phyloP scores from a whole-genome alignment of 2,888 invertebrate genomes.

The Ypsolopha sequella region DNA sequence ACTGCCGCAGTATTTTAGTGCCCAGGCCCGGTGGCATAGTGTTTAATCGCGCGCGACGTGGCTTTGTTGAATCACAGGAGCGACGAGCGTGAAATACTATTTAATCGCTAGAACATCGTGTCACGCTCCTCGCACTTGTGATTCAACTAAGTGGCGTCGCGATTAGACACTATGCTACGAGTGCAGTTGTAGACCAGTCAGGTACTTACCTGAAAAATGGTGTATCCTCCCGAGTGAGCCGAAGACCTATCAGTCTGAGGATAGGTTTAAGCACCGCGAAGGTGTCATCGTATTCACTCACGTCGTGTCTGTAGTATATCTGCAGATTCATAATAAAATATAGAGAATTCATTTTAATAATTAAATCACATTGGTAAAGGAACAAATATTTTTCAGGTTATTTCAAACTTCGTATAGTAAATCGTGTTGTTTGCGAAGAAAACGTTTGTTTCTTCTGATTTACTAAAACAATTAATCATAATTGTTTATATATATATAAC shows the following conservation, averaged over 20 bases:
- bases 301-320: background rate
- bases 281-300: conserved; percentile 30
- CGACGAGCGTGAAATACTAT: background rate
- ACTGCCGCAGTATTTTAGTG: too few species aligned
- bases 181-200: background rate
- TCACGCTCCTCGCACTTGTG: too few species aligned
- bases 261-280: conserved; percentile 23
- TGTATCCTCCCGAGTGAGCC: conserved; percentile 28
- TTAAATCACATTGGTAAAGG: too few species aligned
- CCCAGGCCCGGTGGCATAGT: background rate
- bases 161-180: background rate
- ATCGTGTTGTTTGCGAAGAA: too few species aligned
- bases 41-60: too few species aligned
- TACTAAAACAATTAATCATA: too few species aligned
- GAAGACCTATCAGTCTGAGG: conserved; percentile 30
- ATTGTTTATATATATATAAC: too few species aligned
- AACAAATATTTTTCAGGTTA: too few species aligned
- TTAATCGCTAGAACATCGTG: background rate
- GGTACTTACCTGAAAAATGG: conserved; percentile 17
- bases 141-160: background rate
- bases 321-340: too few species aligned
- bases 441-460: too few species aligned
- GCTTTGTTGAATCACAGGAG: background rate
- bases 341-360: too few species aligned
- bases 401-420: too few species aligned